phyloP scores from a whole-genome alignment of 2,888 invertebrate genomes.

The Apamea anceps region DNA sequence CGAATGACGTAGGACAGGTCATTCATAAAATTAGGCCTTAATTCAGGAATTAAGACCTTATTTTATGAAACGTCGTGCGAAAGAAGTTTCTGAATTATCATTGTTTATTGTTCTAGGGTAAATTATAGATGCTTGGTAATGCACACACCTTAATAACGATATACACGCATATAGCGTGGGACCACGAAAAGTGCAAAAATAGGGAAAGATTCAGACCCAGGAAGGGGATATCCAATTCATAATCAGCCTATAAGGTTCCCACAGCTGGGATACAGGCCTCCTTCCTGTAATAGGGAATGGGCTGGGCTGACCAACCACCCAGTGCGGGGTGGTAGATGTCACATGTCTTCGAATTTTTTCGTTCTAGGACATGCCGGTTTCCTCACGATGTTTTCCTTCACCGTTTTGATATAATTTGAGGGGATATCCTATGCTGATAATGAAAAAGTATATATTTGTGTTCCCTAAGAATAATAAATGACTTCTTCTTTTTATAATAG shows the following conservation, averaged over 20 bases:
- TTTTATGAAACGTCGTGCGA: not conserved
- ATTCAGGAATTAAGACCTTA: conserved; percentile 7
- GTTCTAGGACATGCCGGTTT: no score
- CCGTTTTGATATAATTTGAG: no score
- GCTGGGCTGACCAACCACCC: no score
- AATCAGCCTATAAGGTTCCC: no score
- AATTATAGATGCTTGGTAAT: not conserved
- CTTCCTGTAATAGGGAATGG: no score
- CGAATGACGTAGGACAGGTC: conserved; percentile 26
- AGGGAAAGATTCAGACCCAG: not conserved
- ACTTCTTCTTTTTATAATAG: not conserved
- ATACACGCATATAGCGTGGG: not conserved
- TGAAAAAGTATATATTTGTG: not conserved
- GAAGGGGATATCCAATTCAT: no score
- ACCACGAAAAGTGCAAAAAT: not conserved
- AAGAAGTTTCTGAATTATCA: not conserved
- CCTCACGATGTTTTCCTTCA: no score
- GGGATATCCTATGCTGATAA: not conserved
- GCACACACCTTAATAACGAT: not conserved
- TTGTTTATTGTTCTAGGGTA: not conserved
- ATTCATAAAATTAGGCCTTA: conserved; percentile 10
- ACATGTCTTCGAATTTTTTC: no score
- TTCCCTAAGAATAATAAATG: not conserved
- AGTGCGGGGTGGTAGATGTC: no score
- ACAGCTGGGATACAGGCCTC: no score